Evolutionary conservation across 1,140 invertebrate species (phyloP).

Genomic region (Drosophila neocordata): DNA sequence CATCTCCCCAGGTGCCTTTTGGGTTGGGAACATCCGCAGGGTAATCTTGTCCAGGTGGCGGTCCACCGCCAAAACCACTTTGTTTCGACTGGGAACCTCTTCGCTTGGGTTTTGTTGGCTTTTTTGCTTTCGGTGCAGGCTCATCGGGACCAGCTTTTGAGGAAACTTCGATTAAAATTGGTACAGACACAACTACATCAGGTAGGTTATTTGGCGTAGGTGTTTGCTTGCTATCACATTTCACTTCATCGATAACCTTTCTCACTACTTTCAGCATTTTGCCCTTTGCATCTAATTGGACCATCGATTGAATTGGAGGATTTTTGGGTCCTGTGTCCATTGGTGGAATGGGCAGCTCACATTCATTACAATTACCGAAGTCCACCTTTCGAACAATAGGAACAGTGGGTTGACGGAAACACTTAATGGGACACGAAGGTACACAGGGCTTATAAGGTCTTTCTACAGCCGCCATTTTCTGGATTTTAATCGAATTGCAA

Average conservation of each 20-base stretch:
- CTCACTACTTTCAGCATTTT: background rate
- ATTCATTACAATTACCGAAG: constrained; percentile 9
- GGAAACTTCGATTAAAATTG: background rate
- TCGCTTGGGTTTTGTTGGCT: background rate
- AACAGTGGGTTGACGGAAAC: constrained; percentile 27
- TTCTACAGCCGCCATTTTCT: constrained; percentile 54
- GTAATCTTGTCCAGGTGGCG: background rate
- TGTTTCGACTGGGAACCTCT: background rate
- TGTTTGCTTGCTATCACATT: background rate
- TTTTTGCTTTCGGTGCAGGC: background rate
- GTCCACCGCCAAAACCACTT: background rate
- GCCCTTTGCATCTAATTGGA: background rate
- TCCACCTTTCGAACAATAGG: constrained; percentile 3
- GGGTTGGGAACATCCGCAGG: background rate
- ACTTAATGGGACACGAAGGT: constrained; percentile 40
- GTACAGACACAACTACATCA: background rate
- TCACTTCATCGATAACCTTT: background rate
- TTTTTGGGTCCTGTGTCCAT: background rate
- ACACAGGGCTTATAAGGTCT: constrained; percentile 32
- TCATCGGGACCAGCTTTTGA: background rate
- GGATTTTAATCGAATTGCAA: constrained; percentile 53
- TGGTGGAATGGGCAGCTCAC: background rate
- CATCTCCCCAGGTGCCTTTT: background rate
- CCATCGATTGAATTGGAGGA: background rate
- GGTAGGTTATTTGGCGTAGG: background rate